Conservation (phyloP, 2,797 vertebrate genomes). For the Aphelocoma californica region DNA sequence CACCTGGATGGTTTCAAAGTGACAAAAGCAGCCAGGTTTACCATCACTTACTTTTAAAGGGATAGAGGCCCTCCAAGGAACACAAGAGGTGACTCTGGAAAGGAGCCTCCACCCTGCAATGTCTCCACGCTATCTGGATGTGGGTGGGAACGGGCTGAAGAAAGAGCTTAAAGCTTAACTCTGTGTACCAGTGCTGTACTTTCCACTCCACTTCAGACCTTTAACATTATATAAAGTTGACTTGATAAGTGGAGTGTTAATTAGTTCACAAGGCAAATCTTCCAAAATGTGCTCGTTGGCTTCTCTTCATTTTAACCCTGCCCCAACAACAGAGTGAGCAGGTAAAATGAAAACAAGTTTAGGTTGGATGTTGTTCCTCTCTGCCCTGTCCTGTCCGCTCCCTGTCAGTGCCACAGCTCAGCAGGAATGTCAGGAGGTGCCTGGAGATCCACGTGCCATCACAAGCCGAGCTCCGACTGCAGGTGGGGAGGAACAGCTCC, state of each 20-base stretch:
- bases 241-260: neutral
- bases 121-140: neutral
- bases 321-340: neutral
- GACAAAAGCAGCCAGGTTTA: neutral
- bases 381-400: neutral
- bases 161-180: neutral
- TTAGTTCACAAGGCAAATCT: neutral
- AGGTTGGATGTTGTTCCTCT: neutral
- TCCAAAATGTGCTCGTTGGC: rapidly evolving
- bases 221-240: neutral
- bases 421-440: conserved; percentile 31
- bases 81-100: neutral
- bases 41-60: neutral
- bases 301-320: neutral
- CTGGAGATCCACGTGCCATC: neutral
- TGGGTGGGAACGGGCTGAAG: neutral
- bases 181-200: neutral
- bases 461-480: rapidly evolving
- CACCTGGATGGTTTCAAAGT: neutral
- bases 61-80: neutral
- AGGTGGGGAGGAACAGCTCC: neutral
- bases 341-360: neutral
- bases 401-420: neutral
- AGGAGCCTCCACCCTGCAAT: neutral
- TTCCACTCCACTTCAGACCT: conserved; percentile 13